Evolutionary conservation across 2,113 vertebrate species (phyloP).

Genomic region (Phodopus roborovskii): DNA sequence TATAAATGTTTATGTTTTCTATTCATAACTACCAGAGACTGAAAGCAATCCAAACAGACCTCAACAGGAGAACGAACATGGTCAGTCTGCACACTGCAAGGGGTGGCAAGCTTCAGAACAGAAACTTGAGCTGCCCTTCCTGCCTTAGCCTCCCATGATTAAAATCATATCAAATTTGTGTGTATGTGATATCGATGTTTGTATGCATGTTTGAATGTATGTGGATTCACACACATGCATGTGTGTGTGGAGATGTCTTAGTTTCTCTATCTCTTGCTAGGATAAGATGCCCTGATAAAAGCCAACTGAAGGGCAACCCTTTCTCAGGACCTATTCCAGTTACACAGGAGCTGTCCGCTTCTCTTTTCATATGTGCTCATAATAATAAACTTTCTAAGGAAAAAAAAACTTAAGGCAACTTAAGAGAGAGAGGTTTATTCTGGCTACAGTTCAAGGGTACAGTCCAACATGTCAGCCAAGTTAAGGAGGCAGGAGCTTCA

Average conservation of each 20-base stretch:
- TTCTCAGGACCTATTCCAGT: not conserved
- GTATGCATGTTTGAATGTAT: not conserved
- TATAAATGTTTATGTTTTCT: not conserved
- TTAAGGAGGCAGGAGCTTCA: not conserved
- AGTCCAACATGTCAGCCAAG: not conserved
- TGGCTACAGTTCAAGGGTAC: not conserved
- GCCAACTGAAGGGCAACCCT: not conserved
- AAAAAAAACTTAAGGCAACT: not conserved
- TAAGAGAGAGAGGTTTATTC: not conserved
- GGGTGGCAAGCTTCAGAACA: not conserved
- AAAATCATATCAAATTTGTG: not conserved
- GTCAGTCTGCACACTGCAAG: rapidly evolving
- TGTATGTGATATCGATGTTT: not conserved
- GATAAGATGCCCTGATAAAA: not conserved
- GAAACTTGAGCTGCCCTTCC: not conserved
- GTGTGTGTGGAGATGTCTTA: not conserved
- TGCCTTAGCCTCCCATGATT: not conserved
- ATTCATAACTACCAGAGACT: not conserved
- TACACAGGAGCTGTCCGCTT: not conserved
- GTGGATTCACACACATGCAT: not conserved
- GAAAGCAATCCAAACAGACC: not conserved
- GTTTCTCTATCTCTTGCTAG: not conserved
- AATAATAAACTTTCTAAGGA: not conserved
- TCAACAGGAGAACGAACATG: not conserved
- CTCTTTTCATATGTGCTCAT: not conserved